These are phyloP conservation scores for Sylvilagus bachmani DNA, from an alignment of 2,113 vertebrate species.

Conservation along the genomic window DNA sequence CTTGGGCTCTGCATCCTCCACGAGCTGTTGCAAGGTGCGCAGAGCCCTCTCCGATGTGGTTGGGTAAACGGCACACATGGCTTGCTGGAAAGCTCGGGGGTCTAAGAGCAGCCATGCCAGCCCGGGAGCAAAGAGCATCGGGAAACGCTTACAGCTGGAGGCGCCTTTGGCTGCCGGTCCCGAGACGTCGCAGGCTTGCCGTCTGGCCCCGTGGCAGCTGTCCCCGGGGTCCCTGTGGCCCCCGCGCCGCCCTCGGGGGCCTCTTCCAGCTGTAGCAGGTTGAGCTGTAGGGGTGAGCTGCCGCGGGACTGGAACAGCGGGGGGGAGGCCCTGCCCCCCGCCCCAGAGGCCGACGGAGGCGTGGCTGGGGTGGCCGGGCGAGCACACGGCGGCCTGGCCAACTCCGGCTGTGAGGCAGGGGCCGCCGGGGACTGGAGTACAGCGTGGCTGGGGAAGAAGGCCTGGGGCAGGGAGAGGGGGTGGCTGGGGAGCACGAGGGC, in stretches of 20 bases:
- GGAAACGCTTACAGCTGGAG: conserved; percentile 87
- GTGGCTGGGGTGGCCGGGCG: conserved; percentile 89
- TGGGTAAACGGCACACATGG: accelerated
- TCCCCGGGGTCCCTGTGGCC: conserved; percentile 68
- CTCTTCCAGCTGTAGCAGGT: conserved; percentile 96
- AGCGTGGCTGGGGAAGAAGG: conserved; percentile 88
- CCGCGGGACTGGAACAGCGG: conserved; percentile 94
- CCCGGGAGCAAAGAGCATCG: background rate
- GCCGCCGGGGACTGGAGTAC: conserved; percentile 81
- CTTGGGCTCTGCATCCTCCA: accelerated
- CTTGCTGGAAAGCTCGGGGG: background rate
- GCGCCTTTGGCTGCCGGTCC: conserved; percentile 79
- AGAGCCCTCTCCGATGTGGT: accelerated
- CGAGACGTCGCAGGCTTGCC: conserved; percentile 70
- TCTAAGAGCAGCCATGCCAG: accelerated
- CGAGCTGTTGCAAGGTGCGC: accelerated
- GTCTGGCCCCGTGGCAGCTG: background rate
- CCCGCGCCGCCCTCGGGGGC: conserved; percentile 88
- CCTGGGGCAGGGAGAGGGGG: conserved; percentile 83
- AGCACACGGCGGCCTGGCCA: conserved; percentile 77
- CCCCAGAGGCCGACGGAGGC: conserved; percentile 78
- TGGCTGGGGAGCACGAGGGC: conserved; percentile 93
- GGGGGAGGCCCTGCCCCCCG: conserved; percentile 87
- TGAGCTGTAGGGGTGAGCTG: conserved; percentile 96
- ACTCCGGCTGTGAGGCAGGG: conserved; percentile 86